Evolutionary conservation across 2,797 vertebrate genomes (phyloP), one percentile per base, ranked within the genome.

Genomic region (Danio kyathit): DNA sequence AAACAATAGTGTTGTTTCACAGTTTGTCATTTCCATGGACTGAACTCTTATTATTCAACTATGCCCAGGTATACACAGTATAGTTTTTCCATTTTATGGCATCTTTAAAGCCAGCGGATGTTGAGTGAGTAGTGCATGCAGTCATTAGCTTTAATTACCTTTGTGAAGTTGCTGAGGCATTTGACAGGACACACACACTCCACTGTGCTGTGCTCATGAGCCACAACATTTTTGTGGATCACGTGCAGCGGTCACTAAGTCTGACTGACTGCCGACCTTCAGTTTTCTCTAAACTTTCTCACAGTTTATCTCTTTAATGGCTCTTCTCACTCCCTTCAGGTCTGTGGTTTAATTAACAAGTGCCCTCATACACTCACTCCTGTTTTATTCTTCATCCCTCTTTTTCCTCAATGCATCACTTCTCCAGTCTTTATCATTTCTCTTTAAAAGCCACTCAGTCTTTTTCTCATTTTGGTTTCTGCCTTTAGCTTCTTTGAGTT

Each of bases 81-180:
- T 29, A 29, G 29, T 29, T 29, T 29, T 29, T 29, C 29, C 29
- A 29, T 29, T 29, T 29, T 29, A 29, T 3, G 29, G 29, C 29
- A 29, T 29, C 29, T 29, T 29, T 56, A 72, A 63, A 51, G 52
- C 29, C 41, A 67, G 57, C 29, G 13, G 56, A 21, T 79, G 49
- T 40, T 29, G 7, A 48, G 29, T 57, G 74, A 74, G 67, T 43
- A 48, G 74, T 57, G 70, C 64, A 61, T 12, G 6, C 16, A 66
- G 40, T 79, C 72, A 82, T 82, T 79, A 76, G n/a, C 60, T 80
- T 82, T 82, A 85, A 85, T 85, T 82, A 80, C 29, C 56, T 48
- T 16, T 10, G 5, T 44, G 46, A 54, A 76, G 16, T 44, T 54
- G 60, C 3, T 63, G 65, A 61, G 69, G 63, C 56, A 67, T 71